Evolutionary conservation across 2,113 vertebrate species (phyloP).

Genomic region (Pithys albifrons): DNA sequence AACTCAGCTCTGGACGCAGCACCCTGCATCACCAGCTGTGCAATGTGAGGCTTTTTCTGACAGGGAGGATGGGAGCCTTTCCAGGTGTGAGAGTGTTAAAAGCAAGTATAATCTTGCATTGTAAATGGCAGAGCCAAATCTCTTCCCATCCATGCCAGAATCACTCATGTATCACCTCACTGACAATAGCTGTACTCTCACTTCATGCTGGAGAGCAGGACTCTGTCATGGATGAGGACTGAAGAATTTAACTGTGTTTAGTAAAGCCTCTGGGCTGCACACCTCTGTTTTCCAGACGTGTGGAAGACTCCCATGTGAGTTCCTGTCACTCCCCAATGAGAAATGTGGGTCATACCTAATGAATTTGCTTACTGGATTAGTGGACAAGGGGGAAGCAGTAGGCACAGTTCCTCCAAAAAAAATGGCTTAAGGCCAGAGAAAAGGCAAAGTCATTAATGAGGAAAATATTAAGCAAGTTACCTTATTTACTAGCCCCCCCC

Average conservation of each 20-base stretch:
- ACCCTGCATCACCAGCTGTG: neutral
- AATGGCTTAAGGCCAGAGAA: neutral
- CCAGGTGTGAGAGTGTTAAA: neutral
- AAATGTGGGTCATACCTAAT: neutral
- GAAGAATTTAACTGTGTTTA: neutral
- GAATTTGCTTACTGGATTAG: neutral
- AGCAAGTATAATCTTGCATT: neutral
- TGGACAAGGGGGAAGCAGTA: neutral
- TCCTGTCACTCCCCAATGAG: neutral
- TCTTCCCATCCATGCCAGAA: neutral
- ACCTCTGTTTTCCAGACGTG: neutral
- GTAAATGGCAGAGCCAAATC: neutral
- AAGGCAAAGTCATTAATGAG: neutral
- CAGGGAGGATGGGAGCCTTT: neutral
- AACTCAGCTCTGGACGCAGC: accelerated
- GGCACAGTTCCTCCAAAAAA: neutral
- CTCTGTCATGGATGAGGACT: neutral
- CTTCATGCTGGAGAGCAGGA: neutral
- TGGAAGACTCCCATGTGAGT: neutral
- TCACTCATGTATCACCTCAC: neutral
- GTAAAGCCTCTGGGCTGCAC: neutral
- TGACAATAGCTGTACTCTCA: neutral
- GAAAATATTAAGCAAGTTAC: neutral
- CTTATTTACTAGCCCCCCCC: neutral
- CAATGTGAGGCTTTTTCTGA: neutral